Conservation (phyloP, 2,797 vertebrate genomes). For the Sarcoramphus papa region DNA sequence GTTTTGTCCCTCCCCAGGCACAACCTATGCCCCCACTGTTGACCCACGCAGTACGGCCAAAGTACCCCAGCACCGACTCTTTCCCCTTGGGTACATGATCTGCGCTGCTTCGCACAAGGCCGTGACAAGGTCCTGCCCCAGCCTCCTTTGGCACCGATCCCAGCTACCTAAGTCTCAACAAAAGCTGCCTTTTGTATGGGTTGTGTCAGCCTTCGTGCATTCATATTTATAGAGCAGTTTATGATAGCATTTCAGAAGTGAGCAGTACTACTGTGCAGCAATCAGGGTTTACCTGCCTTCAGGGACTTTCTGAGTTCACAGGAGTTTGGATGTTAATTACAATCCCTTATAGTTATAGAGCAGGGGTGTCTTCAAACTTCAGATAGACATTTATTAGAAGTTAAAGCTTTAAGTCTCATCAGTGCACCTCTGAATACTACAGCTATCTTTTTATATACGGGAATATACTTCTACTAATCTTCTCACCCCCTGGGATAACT, state of each 20-base stretch:
- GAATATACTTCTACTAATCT: not conserved
- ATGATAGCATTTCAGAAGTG: not conserved
- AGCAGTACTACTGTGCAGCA: not conserved
- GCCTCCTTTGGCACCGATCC: not conserved
- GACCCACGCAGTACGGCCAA: not conserved
- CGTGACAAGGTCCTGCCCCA: not conserved
- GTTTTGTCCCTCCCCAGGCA: not conserved
- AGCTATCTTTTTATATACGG: not conserved
- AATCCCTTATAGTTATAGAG: not conserved
- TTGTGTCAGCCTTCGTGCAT: not conserved
- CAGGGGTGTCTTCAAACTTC: not conserved
- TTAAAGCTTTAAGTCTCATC: not conserved
- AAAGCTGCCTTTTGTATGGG: not conserved
- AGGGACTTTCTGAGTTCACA: not conserved
- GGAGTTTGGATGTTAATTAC: not conserved
- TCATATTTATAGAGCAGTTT: not conserved
- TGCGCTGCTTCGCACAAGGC: not conserved
- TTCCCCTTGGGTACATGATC: not conserved
- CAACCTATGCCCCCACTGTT: not conserved
- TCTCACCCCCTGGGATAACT: not conserved
- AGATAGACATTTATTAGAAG: not conserved
- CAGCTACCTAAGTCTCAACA: not conserved
- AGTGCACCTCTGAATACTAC: not conserved
- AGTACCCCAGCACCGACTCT: not conserved
- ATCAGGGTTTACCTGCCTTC: not conserved